phyloP scores from a whole-genome alignment of 2,113 vertebrate genomes.

The Gymnogyps californianus region DNA sequence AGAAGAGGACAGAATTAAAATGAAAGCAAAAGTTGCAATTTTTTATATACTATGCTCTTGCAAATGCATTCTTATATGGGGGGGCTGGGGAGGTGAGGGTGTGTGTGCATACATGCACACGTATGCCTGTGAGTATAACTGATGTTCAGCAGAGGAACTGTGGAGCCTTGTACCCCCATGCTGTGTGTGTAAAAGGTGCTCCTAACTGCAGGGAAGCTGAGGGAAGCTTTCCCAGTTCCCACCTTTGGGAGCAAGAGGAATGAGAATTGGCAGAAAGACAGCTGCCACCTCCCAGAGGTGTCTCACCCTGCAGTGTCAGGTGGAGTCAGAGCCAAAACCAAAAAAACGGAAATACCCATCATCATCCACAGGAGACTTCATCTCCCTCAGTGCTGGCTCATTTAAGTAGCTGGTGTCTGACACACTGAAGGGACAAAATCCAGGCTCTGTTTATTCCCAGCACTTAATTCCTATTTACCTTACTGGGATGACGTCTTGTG shows the following conservation, averaged over 20 bases:
- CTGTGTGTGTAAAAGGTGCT: not conserved
- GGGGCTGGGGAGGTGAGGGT: rapidly evolving
- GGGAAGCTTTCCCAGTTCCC: not conserved
- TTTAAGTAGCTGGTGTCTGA: not conserved
- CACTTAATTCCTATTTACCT: not conserved
- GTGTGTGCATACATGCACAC: rapidly evolving
- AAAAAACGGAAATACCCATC: not conserved
- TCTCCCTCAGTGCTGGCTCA: not conserved
- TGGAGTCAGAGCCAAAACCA: rapidly evolving
- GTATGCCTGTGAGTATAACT: not conserved
- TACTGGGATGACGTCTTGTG: not conserved
- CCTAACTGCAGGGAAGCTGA: not conserved
- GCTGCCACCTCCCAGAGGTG: not conserved
- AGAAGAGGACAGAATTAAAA: not conserved
- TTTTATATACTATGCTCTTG: not conserved
- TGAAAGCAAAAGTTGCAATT: not conserved
- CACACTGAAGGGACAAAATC: not conserved
- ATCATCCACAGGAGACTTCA: not conserved
- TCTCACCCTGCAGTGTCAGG: not conserved
- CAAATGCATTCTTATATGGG: not conserved
- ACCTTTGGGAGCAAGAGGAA: not conserved
- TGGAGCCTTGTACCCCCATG: not conserved
- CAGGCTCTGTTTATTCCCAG: not conserved
- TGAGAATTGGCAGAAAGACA: not conserved
- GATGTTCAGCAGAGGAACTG: not conserved